Base-by-base conservation (phyloP, 2,113 vertebrate species). In the Desmodus rotundus region DNA sequence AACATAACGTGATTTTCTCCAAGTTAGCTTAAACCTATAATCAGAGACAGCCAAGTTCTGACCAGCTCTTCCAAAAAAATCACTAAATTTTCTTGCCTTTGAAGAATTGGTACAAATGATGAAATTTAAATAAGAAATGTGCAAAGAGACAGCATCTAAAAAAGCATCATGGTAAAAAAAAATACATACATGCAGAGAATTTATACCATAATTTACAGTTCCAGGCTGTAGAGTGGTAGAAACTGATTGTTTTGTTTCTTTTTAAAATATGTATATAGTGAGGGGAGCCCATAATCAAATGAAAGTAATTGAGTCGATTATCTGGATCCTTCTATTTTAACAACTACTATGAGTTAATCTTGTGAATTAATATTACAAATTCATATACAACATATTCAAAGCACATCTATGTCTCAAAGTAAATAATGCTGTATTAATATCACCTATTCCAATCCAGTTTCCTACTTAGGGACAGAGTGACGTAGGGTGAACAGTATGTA, bases 11-110 rank as follows among this genome's bases (percentile, higher is more conserved):
- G 47, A 83, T 96, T 96, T 95, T 85, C 85, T 90, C 80, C 20
- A 68, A 43, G 63, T 73, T 73, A 50, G 45, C 70, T 74, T 77
- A 94, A 74, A 58, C 87, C 87, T 97, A 84, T 95, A 95, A 97
- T 95, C 93, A 97, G 52, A 94, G 63, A 80, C 11, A 33, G 38
- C 87, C 61, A 41, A 41, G 87, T 65, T 96, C 65, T 93, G 41
- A 67, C 68, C 65, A 93, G 65, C 33, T 88, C 63, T 89, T 94
- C 63, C 52, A 87, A 91, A 74, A 22, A 87, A 67, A 81, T 73
- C 54, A 73, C 45, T 88, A 81, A 45, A 17, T 91, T 84, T 73
- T 72, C 38, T 58, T 82, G 41, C 70, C 77, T 90, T 94, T 50
- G 36, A 92, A 70, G 16, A 33, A 54, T 16, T 33, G 33, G 22